Base-by-base conservation (phyloP, 2,888 invertebrate genomes). In the Cephus pulcher region DNA sequence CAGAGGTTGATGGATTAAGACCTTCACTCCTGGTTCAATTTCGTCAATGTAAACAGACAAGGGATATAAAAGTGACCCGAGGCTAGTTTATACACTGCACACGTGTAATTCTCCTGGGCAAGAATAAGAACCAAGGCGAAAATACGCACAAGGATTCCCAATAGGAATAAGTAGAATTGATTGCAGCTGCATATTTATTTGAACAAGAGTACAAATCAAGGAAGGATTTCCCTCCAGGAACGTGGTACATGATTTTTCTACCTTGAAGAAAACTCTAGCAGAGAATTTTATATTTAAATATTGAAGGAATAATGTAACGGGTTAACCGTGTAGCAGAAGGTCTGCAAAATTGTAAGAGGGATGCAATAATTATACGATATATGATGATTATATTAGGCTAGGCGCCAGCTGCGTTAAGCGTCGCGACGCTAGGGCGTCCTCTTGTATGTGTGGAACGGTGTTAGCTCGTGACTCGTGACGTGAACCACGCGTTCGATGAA, bases 341-440 rank as follows among this genome's bases (percentile, higher is more conserved):
- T 56, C 56, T 56, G 9, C 1, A 23, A 56, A 15, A 56, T 56
- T 56, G 23, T 23, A 56, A 56, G 56, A 9, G 56, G 56, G 56
- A 56, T 33, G 71, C 33, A 71, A 71, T 71, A 71, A 71, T 71
- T 71, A 71, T 71, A 71, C 33, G 33, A 32, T 71, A 71, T 33
- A 71, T 30, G 71, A 33, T 71, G 71, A 71, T 71, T 71, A 71
- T 33, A 33, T 71, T 71, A 71, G 15, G 12, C 12, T 33, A 71
- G 71, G 71, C 71, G 71, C 71, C 71, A 30, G 71, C 71, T 71
- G 71, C 15, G 71, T 33, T 71, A 71, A 11, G 71, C 71, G 71
- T 71, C 71, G 71, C 71, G 71, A 71, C 71, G 71, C 71, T 11
- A 12, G 71, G 71, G 33, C 71, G 71, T 71, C 71, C 32, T 33